phyloP scores from a whole-genome alignment of 2,113 vertebrate species.

The Cinclus mexicanus region DNA sequence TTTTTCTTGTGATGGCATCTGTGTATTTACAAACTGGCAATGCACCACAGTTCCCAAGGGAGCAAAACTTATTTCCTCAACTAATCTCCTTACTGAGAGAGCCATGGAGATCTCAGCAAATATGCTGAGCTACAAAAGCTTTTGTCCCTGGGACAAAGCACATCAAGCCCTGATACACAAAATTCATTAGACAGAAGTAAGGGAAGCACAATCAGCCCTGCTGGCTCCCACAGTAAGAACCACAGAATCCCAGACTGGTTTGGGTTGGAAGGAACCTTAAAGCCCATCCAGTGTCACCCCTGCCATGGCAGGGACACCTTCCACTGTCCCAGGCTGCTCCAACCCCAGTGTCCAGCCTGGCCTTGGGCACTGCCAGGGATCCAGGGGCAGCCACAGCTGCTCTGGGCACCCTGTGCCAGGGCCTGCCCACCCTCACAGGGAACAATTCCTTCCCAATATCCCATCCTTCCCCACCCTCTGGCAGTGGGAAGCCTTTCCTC shows the following conservation, averaged over 20 bases:
- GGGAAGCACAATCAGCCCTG: background rate
- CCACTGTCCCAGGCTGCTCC: background rate
- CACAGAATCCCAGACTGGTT: background rate
- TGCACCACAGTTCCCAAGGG: background rate
- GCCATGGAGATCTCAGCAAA: background rate
- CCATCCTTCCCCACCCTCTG: background rate
- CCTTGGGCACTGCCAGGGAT: background rate
- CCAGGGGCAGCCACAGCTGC: background rate
- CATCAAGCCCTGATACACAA: background rate
- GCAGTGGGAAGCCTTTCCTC: background rate
- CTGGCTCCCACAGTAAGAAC: background rate
- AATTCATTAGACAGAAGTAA: background rate
- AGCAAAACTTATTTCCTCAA: conserved; percentile 26
- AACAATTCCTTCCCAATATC: background rate
- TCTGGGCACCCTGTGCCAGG: background rate
- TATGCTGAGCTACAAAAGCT: background rate
- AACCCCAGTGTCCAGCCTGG: background rate
- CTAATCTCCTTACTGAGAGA: background rate
- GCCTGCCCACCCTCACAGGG: background rate
- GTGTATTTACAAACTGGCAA: background rate
- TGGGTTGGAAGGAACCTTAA: background rate
- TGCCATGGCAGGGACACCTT: background rate
- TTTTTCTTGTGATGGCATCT: background rate
- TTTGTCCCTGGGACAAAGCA: background rate
- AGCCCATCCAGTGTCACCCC: fast-evolving